Percentiles rank a stretch among this genome's conserved stretches.
phyloP scores from a whole-genome alignment of 23 tunicate genomes.

The Halocynthia aurantium region DNA sequence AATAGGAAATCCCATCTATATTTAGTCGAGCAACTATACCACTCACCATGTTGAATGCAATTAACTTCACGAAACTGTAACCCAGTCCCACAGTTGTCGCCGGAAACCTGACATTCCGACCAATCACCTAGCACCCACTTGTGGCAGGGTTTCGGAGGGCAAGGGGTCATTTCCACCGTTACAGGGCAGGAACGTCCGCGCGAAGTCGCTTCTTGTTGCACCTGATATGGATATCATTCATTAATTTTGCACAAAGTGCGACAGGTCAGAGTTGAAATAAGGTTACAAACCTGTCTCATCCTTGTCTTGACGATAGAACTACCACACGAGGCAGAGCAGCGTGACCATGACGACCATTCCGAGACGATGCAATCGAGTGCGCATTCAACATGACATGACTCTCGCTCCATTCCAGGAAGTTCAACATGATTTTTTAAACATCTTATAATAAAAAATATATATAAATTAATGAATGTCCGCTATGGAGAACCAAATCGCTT shows the following conservation, averaged over 20 bases:
- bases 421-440: slow-evolving; percentile 29
- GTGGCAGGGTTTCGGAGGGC: slow-evolving; percentile 65
- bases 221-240: slow-evolving; percentile 23
- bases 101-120: slow-evolving; percentile 36
- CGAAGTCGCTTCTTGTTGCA: slow-evolving; percentile 27
- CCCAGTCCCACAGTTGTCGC: slow-evolving; percentile 68
- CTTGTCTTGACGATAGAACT: slow-evolving; percentile 19
- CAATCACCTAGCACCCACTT: slow-evolving; percentile 52
- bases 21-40: no score
- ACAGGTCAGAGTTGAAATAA: background rate
- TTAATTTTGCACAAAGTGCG: background rate
- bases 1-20: no score
- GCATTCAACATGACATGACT: slow-evolving; percentile 48
- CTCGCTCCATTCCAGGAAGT: slow-evolving; percentile 29
- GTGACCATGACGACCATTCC: slow-evolving; percentile 72
- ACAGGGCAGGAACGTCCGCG: slow-evolving; percentile 61
- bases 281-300: slow-evolving; percentile 39
- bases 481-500: no score
- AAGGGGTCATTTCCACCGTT: slow-evolving; percentile 43
- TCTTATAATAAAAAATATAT: slow-evolving; percentile 1
- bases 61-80: slow-evolving; percentile 22
- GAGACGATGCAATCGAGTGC: slow-evolving; percentile 63
- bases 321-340: slow-evolving; percentile 48
- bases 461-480: no score
- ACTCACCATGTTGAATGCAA: slow-evolving; percentile 64